Base-by-base conservation (phyloP, 2,888 invertebrate species). In the Itoplectis maculator region DNA sequence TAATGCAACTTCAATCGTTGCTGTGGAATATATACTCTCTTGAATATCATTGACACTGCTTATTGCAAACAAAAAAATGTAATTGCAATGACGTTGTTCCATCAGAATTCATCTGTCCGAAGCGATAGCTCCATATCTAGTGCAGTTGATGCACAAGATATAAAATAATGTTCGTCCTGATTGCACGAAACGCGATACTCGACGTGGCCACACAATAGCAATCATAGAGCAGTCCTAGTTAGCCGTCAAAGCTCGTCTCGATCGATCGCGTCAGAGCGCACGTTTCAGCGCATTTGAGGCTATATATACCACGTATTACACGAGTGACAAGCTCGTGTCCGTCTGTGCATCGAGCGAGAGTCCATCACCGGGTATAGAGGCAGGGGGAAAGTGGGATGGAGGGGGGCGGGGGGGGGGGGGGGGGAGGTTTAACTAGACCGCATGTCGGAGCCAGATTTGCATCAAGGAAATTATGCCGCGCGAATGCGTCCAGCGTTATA, bases 401-500 rank as follows among this genome's bases (percentile, higher is more conserved):
- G n/a, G n/a, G n/a, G n/a, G n/a, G n/a, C n/a, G n/a, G n/a, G n/a
- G n/a, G n/a, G n/a, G n/a, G n/a, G n/a, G n/a, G n/a, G n/a, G 29
- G 29, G 29, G 29, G 29, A 3, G 76, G 61, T 76, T 45, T 61
- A 47, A 72, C 51, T 76, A 29, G 37, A 40, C 37, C 11, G 56
- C 79, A n/a, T 69, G 82, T 63, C 82, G 63, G 63, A 40, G 49
- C 54, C 76, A 73, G 69, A 76, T 79, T 72, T 59, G 47, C 77
- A 59, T 73, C 73, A 73, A 80, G 68, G 73, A 80, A 79, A 83
- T 83, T 73, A 73, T 77, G 47, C 72, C 20, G 73, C 72, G 56
- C n/a, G 63, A 47, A 69, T 77, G 47, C 29, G 9, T 7, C 18
- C 47, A 35, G 35, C 59, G 61, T 47, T 45, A 45, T 77, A 49